These are phyloP conservation scores for Cephus spinipes DNA, from an alignment of 2,888 invertebrate genomes.

Conservation along the genomic window DNA sequence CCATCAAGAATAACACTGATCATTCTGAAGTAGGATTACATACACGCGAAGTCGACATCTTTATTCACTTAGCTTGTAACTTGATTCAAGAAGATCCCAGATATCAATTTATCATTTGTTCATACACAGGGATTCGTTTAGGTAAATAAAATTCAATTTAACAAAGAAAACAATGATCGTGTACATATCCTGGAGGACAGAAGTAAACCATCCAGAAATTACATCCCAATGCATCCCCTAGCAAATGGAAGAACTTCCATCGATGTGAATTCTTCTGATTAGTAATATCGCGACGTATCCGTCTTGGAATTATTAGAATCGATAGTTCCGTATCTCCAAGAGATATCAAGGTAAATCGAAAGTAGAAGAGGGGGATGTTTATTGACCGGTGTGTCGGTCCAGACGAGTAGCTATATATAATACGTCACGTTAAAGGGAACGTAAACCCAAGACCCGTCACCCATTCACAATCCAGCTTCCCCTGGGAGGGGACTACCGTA, in stretches of 20 bases:
- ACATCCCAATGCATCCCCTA: not conserved
- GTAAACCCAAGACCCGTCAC: slow-evolving; percentile 32
- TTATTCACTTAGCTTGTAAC: not conserved
- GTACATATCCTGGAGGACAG: not conserved
- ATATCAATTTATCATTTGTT: not conserved
- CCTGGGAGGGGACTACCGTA: slow-evolving; percentile 23
- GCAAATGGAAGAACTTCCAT: not conserved
- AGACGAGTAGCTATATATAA: slow-evolving; percentile 8
- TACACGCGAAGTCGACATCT: not conserved
- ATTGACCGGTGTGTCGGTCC: slow-evolving; percentile 18
- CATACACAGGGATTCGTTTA: not conserved
- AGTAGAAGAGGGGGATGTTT: slow-evolving; percentile 6
- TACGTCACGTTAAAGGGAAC: slow-evolving; percentile 29
- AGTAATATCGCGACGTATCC: not conserved
- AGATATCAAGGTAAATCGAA: not conserved
- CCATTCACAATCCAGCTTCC: slow-evolving; percentile 33
- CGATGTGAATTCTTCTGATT: not conserved
- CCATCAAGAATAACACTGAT: not conserved
- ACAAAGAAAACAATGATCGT: not conserved
- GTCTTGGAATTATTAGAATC: not conserved
- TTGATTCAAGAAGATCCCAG: not conserved
- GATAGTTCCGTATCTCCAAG: not conserved
- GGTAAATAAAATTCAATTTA: not conserved
- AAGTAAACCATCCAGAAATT: not conserved
- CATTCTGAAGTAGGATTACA: not conserved